Evolutionary conservation across 2,888 invertebrate species (phyloP).

Genomic region (Lordiphosa fenestrarum): DNA sequence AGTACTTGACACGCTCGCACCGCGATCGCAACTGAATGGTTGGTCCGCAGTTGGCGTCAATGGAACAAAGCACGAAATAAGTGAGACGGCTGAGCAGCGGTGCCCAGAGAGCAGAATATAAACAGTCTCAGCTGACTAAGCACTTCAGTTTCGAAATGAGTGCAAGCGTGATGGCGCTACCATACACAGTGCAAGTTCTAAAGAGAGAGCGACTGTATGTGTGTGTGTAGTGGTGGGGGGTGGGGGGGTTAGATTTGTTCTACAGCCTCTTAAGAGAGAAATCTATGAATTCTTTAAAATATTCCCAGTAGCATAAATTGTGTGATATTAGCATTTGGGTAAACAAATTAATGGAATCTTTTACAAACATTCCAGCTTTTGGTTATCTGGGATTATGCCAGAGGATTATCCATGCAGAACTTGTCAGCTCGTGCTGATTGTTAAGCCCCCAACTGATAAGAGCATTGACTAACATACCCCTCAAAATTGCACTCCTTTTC

Average conservation of each 20-base stretch:
- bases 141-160: neutral
- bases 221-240: neutral
- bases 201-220: conserved; percentile 3
- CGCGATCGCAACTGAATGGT: conserved; percentile 76
- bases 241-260: neutral
- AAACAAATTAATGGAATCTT: too few relatives aligned
- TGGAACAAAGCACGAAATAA: conserved; percentile 53
- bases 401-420: too few relatives aligned
- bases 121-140: conserved; percentile 6
- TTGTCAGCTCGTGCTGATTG: too few relatives aligned
- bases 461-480: too few relatives aligned
- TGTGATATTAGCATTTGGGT: too few relatives aligned
- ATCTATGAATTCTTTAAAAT: too few relatives aligned
- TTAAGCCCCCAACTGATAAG: too few relatives aligned
- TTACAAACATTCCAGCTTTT: too few relatives aligned
- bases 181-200: conserved; percentile 25
- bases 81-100: conserved; percentile 28
- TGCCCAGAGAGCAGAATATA: conserved; percentile 6
- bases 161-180: conserved; percentile 20
- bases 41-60: conserved; percentile 45
- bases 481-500: neutral
- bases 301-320: too few relatives aligned
- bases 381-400: too few relatives aligned
- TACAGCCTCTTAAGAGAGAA: neutral
- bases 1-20: conserved; percentile 67